Base-by-base conservation (phyloP, 1,140 invertebrate genomes). In the Apis cerana region DNA sequence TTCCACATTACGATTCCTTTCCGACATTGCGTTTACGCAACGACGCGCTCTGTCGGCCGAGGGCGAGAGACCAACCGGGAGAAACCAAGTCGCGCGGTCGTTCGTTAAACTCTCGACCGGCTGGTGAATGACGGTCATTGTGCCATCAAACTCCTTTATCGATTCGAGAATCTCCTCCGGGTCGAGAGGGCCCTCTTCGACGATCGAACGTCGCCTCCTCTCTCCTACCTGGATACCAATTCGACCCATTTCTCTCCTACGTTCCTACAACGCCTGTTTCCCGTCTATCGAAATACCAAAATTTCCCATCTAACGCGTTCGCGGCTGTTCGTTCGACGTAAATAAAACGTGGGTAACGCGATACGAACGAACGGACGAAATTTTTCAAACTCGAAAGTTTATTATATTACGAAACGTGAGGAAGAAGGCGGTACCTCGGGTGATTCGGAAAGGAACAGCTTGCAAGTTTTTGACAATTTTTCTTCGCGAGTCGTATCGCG, bases 21-120 rank as follows among this genome's bases (percentile, higher is more conserved):
- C 83, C 75, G 64, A 82, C 68, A 82, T 76, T 76, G 85, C 80
- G 84, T 88, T 89, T 90, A 89, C 88, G 85, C 82, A 89, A 89
- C 81, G 84, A 62, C 78, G 82, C 82, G 59, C 75, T 87, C 72
- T 50, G 52, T 27, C 82, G 81, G 52, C 52, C 61, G 50, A 78
- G 61, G 21, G 70, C 17, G 52, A n/a, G 68, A 43, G 64, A 50
- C 56, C 67, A 70, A 58, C 21, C 54, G 83, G 80, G 75, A 68
- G 80, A 77, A 72, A 74, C 75, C 78, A 83, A 85, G 79, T 78
- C 86, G 72, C 48, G 56, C 43, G 77, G 64, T 54, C 77, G 68
- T 84, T 84, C 82, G 71, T 84, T 84, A 84, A 84, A 80, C 76
- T 64, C 70, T 21, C 27, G 56, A 21, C 52, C 27, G 27, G 52